Evolutionary conservation across 2,797 vertebrate species (phyloP).

Genomic region (Sus cebifrons): DNA sequence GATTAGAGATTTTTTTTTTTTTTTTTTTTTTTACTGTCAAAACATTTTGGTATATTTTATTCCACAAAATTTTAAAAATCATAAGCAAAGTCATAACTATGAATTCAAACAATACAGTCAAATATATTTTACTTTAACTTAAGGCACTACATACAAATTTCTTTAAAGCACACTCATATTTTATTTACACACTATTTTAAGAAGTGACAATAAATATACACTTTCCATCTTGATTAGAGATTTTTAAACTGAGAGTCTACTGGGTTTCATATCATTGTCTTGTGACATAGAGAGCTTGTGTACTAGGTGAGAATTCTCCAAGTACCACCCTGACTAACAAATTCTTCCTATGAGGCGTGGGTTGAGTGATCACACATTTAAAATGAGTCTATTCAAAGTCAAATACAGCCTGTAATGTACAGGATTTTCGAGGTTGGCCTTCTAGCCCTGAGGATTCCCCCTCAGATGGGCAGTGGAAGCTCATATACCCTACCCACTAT

Average conservation of each 20-base stretch:
- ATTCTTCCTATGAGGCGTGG: background rate
- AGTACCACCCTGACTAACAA: background rate
- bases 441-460: background rate
- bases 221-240: background rate
- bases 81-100: constrained; percentile 65
- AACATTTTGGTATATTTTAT: constrained; percentile 69
- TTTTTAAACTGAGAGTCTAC: constrained; percentile 61
- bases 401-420: background rate
- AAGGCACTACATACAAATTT: constrained; percentile 75
- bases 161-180: constrained; percentile 67
- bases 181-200: constrained; percentile 66
- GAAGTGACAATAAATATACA: constrained; percentile 67
- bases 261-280: background rate
- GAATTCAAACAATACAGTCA: constrained; percentile 67
- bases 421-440: background rate
- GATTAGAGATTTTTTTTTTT: background rate
- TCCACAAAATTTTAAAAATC: constrained; percentile 59
- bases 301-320: background rate
- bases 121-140: constrained; percentile 76
- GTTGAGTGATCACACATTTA: background rate
- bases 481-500: background rate
- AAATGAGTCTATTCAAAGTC: background rate
- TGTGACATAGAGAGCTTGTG: background rate
- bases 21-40: background rate
- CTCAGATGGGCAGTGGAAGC: background rate